Percentiles rank a stretch among this genome's conserved stretches.
These are phyloP conservation scores for Drosophila orena DNA, from an alignment of 1,140 invertebrate genomes.

Conservation along the genomic window DNA sequence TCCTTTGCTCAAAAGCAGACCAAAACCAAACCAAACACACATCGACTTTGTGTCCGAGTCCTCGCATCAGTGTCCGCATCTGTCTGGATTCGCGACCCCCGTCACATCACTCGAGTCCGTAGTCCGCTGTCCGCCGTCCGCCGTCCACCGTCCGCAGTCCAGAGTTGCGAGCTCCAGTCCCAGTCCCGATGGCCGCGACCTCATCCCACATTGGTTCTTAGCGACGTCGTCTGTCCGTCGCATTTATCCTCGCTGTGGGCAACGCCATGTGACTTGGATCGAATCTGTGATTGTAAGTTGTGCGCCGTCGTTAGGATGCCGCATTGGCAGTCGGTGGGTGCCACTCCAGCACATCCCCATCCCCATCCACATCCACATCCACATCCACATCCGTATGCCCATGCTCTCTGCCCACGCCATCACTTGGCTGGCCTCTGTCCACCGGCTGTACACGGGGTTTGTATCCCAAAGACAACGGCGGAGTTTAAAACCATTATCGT, in stretches of 20 bases:
- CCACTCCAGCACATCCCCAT: conserved; percentile 1
- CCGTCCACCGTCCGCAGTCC: too few species aligned
- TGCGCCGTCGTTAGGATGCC: conserved; percentile 54
- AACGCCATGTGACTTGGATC: conserved; percentile 58
- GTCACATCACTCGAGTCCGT: conserved; percentile 30
- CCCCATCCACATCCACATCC: neutral
- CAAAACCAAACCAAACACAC: conserved; percentile 63
- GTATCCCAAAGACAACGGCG: conserved; percentile 47
- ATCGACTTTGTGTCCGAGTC: conserved; percentile 61
- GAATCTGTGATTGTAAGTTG: conserved; percentile 63
- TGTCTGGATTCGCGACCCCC: conserved; percentile 50
- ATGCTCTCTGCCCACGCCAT: neutral
- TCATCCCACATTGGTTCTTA: conserved; percentile 24
- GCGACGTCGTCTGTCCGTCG: conserved; percentile 49
- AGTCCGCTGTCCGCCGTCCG: neutral
- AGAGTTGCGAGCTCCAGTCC: neutral
- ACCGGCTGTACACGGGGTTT: conserved; percentile 32
- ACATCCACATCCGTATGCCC: neutral
- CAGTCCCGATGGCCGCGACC: neutral
- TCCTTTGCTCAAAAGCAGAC: conserved; percentile 58
- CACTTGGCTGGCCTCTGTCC: conserved; percentile 39
- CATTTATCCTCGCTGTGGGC: conserved; percentile 62
- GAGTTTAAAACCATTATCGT: conserved; percentile 44
- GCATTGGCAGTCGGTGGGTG: conserved; percentile 32
- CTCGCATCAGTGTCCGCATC: conserved; percentile 56